Evolutionary conservation across 2,113 vertebrate genomes (phyloP).

Genomic region (Pomatorhinus ruficollis): DNA sequence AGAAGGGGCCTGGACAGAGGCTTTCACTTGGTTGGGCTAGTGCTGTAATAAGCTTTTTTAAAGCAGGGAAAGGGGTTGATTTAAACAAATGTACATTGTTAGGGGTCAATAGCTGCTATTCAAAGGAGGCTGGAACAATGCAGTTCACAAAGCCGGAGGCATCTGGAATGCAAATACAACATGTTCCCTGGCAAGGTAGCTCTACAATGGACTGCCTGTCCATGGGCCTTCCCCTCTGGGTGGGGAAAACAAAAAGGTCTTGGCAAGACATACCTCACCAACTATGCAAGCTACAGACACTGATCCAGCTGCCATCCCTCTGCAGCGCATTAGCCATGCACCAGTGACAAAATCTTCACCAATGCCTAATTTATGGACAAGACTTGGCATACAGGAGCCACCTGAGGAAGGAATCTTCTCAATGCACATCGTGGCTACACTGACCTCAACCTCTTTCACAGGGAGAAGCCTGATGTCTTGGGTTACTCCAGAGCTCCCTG

Average conservation of each 20-base stretch:
- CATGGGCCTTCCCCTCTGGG: background rate
- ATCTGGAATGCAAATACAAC: conserved; percentile 42
- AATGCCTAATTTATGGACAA: background rate
- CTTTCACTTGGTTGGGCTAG: background rate
- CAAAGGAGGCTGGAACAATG: conserved; percentile 32
- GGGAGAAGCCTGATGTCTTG: background rate
- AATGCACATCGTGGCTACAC: fast-evolving
- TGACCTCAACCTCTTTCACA: background rate
- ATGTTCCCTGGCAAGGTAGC: conserved; percentile 30
- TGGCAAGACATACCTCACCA: background rate
- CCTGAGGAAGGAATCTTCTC: background rate
- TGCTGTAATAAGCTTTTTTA: conserved; percentile 12
- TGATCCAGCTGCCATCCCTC: background rate
- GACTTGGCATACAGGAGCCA: background rate
- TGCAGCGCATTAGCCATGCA: fast-evolving
- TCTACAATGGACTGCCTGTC: background rate
- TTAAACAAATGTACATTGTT: conserved; percentile 53
- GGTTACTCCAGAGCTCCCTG: background rate
- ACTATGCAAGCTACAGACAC: background rate
- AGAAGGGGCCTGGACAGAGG: background rate
- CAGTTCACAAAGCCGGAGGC: background rate
- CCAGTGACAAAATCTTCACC: background rate
- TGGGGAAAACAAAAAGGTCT: background rate
- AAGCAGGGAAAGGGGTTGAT: background rate
- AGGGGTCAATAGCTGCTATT: conserved; percentile 49